Conservation (phyloP, 1,140 invertebrate genomes). For the Eupristina koningsbergeri region DNA sequence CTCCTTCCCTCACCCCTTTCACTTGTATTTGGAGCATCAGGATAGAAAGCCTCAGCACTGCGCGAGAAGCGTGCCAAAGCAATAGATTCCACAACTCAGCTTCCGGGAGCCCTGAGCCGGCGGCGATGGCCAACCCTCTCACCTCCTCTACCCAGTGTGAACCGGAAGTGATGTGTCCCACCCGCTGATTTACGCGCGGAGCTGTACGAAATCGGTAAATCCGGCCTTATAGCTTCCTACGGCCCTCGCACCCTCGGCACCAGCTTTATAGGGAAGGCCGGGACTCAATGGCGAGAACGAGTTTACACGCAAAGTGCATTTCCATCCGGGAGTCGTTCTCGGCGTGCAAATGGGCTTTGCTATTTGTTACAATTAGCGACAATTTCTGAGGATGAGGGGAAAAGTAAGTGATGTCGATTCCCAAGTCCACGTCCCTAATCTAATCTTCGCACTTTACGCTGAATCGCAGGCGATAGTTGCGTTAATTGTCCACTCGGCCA, state of each 20-base stretch:
- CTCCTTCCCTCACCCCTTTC: neutral
- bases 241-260: slow-evolving; percentile 5
- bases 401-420: too few species aligned
- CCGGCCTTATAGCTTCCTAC: slow-evolving; percentile 58
- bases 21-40: slow-evolving; percentile 40
- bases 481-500: neutral
- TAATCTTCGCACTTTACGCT: neutral
- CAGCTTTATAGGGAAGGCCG: neutral
- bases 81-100: slow-evolving; percentile 63
- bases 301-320: slow-evolving; percentile 40
- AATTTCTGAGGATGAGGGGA: neutral
- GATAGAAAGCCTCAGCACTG: slow-evolving; percentile 2
- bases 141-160: slow-evolving; percentile 49
- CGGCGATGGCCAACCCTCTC: neutral
- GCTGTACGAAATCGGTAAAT: slow-evolving; percentile 60
- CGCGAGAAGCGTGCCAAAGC: slow-evolving; percentile 55
- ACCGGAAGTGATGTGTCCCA: slow-evolving; percentile 67
- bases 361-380: slow-evolving; percentile 50
- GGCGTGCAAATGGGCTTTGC: slow-evolving; percentile 43
- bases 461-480: too few species aligned
- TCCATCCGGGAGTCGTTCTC: slow-evolving; percentile 11
- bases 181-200: slow-evolving; percentile 66
- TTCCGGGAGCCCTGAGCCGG: slow-evolving; percentile 58
- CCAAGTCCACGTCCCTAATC: neutral
- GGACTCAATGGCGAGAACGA: neutral